These are phyloP conservation scores for Thelaira solivaga DNA, from an alignment of 2,888 invertebrate genomes.

Conservation along the genomic window DNA sequence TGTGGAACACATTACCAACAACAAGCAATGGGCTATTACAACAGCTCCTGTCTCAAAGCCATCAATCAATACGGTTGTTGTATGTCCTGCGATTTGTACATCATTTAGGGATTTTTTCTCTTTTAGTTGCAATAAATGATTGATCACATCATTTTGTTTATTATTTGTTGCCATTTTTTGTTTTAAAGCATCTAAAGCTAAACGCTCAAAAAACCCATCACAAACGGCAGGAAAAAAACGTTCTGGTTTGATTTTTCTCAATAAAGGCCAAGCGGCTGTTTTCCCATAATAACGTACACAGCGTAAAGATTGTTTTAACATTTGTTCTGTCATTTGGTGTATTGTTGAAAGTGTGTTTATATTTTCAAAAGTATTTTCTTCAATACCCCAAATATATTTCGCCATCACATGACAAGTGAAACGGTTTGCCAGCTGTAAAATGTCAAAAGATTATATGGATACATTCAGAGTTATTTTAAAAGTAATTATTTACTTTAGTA, in stretches of 20 bases:
- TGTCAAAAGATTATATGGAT: background rate
- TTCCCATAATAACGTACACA: slow-evolving; percentile 64
- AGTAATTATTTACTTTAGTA: background rate
- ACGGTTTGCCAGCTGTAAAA: slow-evolving; percentile 67
- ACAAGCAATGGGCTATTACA: slow-evolving; percentile 67
- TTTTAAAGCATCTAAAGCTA: slow-evolving; percentile 63
- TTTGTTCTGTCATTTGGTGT: slow-evolving; percentile 59
- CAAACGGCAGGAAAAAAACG: slow-evolving; percentile 64
- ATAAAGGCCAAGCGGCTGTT: slow-evolving; percentile 65
- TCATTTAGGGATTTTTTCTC: slow-evolving; percentile 66
- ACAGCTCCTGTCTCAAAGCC: slow-evolving; percentile 70
- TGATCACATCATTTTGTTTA: slow-evolving; percentile 66
- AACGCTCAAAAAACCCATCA: slow-evolving; percentile 56
- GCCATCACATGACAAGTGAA: slow-evolving; percentile 75
- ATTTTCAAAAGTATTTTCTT: slow-evolving; percentile 71
- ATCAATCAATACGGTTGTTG: slow-evolving; percentile 70
- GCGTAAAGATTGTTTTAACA: slow-evolving; percentile 61
- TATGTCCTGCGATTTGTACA: slow-evolving; percentile 68
- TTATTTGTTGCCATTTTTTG: slow-evolving; percentile 45
- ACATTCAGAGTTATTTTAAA: background rate
- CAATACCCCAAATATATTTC: slow-evolving; percentile 75
- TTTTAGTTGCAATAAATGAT: slow-evolving; percentile 68
- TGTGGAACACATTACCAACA: slow-evolving; percentile 64
- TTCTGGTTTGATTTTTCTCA: slow-evolving; percentile 62
- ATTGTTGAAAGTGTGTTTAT: slow-evolving; percentile 13